Base-by-base conservation (phyloP, 1,140 invertebrate species). In the Drosophila malerkotliana region DNA sequence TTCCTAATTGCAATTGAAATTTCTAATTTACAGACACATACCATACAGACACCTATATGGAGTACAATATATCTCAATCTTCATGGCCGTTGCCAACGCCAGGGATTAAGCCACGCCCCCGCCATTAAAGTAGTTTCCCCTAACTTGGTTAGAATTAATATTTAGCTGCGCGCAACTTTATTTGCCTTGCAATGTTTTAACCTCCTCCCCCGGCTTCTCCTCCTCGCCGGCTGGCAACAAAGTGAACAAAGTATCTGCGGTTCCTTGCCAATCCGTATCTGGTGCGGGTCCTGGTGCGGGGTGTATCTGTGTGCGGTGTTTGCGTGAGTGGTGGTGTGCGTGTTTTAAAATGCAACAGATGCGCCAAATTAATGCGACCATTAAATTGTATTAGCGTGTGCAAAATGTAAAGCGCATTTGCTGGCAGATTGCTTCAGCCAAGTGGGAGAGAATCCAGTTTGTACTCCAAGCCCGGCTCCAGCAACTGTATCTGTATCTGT, bases 381-480 rank as follows among this genome's bases (percentile, higher is more conserved):
- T 87, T 87, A 87, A 87, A 87, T 87, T 87, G 83, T 87, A 87
- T 87, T 87, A 87, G 83, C 83, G 83, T 83, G 83, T 88, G 83
- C 79, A 68, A 82, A 85, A 85, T 85, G 81, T 85, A 85, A 85
- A 85, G 81, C 81, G 81, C 77, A 85, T 85, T 85, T 80, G 60
- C 81, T 60, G 67, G 75, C 77, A 66, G 76, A 61, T 78, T 67
- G 72, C 72, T 74, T 63, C 69, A 72, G 71, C 53, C 71, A 73
- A 66, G 60, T 52, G 77, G 54, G 51, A 49, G 72, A 79, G 41
- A 12, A 34, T 21, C 21, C 21, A 21, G 21, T 21, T 21, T 21
- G 21, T 45, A 9, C 14, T 44, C 12, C 14, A 14, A 21, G 14
- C 10, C 3, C 12, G 4, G 34, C 34, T 37, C 34, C 34, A 12